phyloP scores from a whole-genome alignment of 2,113 vertebrate genomes.

The Leptosomus discolor region DNA sequence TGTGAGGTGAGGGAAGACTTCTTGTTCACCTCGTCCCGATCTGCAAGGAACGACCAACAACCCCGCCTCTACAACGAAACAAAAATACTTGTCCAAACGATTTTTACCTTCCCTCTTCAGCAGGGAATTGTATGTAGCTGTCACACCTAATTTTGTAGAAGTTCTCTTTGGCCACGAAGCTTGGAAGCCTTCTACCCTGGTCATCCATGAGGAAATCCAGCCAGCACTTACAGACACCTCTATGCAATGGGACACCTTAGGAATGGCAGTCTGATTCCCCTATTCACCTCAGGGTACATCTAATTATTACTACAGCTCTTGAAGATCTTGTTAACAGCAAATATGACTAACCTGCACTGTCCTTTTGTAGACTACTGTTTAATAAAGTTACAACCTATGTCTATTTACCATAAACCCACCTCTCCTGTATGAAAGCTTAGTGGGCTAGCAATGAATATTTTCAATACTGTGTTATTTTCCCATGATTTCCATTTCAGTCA shows the following conservation, averaged over 20 bases:
- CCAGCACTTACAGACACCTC: background rate
- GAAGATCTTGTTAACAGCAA: background rate
- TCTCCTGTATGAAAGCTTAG: background rate
- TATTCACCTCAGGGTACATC: background rate
- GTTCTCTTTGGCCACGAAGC: background rate
- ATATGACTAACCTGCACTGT: background rate
- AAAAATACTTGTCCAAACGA: background rate
- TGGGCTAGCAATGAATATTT: background rate
- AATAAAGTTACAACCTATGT: background rate
- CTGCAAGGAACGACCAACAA: background rate
- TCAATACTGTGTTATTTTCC: background rate
- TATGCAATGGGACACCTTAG: background rate
- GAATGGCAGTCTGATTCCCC: background rate
- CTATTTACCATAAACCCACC: background rate
- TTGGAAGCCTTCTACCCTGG: background rate
- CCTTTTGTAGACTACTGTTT: background rate
- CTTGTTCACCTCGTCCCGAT: background rate
- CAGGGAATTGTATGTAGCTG: background rate
- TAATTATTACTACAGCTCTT: background rate
- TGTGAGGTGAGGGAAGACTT: background rate
- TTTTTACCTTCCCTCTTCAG: constrained; percentile 19
- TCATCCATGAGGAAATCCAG: background rate
- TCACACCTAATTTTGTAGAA: background rate
- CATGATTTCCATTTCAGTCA: constrained; percentile 21
- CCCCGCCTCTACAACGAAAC: background rate